phyloP scores from a whole-genome alignment of 2,797 vertebrate species.

The Pipistrellus pipistrellus region DNA sequence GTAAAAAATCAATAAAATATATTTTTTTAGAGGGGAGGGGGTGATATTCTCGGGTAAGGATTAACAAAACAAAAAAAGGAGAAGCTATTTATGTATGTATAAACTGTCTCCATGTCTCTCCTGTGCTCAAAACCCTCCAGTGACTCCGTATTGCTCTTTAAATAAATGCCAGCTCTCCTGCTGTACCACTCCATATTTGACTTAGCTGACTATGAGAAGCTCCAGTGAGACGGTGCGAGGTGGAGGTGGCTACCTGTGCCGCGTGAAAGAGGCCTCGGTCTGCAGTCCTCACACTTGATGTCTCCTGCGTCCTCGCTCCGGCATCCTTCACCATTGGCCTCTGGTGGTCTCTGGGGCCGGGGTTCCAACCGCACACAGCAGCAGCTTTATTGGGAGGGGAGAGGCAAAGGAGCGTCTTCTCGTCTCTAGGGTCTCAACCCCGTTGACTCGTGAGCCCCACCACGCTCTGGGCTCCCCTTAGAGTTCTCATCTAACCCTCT shows the following conservation, averaged over 20 bases:
- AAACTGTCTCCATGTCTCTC: not conserved
- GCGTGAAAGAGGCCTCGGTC: not conserved
- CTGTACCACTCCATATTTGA: not conserved
- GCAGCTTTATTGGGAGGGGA: too few relatives aligned
- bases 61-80: not conserved
- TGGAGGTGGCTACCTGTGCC: not conserved
- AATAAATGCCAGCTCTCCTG: not conserved
- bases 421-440: not conserved
- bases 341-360: not conserved
- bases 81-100: not conserved
- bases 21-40: too few relatives aligned
- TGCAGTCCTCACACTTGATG: not conserved
- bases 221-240: not conserved
- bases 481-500: not conserved
- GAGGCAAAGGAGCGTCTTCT: not conserved
- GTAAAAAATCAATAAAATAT: not conserved
- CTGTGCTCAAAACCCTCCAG: not conserved
- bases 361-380: not conserved
- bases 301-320: not conserved
- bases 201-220: not conserved
- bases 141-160: not conserved
- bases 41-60: not conserved
- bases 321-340: not conserved
- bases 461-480: not conserved
- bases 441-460: not conserved